Conservation (phyloP, 2,797 vertebrate genomes). For the Sebastes vulpes region DNA sequence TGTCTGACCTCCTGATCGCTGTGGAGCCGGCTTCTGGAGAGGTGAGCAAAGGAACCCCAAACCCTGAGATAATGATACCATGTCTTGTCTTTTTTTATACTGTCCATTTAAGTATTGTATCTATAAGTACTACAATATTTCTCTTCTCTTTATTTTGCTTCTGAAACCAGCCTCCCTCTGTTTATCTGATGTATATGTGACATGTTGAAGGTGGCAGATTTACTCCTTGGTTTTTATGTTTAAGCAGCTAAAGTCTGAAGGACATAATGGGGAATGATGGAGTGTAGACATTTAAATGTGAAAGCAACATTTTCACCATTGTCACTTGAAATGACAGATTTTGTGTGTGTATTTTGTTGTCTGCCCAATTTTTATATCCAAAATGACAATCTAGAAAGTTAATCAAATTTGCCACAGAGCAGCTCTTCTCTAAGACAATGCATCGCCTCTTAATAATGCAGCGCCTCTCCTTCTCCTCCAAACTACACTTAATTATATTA, state of each 20-base stretch:
- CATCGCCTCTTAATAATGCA: conserved; percentile 18
- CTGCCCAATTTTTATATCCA: background rate
- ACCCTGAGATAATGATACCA: background rate
- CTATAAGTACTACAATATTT: background rate
- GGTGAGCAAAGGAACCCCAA: conserved; percentile 76
- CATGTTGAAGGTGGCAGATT: background rate
- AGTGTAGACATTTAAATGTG: background rate
- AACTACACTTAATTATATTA: conserved; percentile 49
- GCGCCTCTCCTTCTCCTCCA: conserved; percentile 22
- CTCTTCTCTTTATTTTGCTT: background rate
- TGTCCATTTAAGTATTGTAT: background rate
- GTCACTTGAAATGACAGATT: conserved; percentile 10
- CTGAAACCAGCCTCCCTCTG: background rate
- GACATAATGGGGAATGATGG: background rate
- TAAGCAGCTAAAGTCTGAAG: background rate
- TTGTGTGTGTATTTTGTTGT: background rate
- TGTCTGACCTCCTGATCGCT: conserved; percentile 95
- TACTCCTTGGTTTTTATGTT: background rate
- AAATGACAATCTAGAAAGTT: conserved; percentile 14
- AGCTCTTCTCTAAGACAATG: conserved; percentile 4
- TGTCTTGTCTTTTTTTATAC: background rate
- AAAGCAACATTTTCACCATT: background rate
- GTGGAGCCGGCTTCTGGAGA: conserved; percentile 97
- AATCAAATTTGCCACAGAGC: conserved; percentile 28
- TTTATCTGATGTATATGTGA: background rate